phyloP scores from a whole-genome alignment of 2,797 vertebrate genomes.

The Luscinia luscinia region DNA sequence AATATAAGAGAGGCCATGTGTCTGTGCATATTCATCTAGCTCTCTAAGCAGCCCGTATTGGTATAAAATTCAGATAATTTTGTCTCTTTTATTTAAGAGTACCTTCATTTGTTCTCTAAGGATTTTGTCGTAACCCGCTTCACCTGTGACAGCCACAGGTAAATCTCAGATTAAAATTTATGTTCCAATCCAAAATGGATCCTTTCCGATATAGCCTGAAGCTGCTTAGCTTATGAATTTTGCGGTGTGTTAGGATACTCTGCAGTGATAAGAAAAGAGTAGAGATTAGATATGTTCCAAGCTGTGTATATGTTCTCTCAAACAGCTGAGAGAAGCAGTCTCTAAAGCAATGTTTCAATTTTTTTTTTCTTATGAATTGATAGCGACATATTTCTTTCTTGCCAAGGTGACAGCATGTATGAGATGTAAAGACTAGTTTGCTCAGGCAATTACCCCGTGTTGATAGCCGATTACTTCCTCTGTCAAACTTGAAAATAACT shows the following conservation, averaged over 20 bases:
- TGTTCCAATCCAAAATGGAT: conserved; percentile 67
- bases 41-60: background rate
- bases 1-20: background rate
- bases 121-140: conserved; percentile 38
- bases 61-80: background rate
- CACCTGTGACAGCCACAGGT: conserved; percentile 65
- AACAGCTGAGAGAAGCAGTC: conserved; percentile 65
- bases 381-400: conserved; percentile 71
- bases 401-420: conserved; percentile 73
- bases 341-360: conserved; percentile 67
- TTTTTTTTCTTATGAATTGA: conserved; percentile 53
- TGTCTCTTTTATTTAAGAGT: conserved; percentile 43
- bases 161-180: conserved; percentile 74
- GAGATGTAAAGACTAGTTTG: conserved; percentile 78
- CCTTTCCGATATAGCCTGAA: conserved; percentile 57
- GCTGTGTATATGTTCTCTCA: conserved; percentile 55
- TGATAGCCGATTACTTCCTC: conserved; percentile 81
- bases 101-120: conserved; percentile 58
- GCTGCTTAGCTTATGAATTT: conserved; percentile 68
- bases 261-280: conserved; percentile 68
- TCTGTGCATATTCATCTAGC: background rate
- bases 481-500: conserved; percentile 80
- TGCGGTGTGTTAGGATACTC: conserved; percentile 51
- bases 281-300: conserved; percentile 75
- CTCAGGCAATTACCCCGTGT: conserved; percentile 80